phyloP scores from a whole-genome alignment of 2,797 vertebrate species.

The Tachyglossus aculeatus region DNA sequence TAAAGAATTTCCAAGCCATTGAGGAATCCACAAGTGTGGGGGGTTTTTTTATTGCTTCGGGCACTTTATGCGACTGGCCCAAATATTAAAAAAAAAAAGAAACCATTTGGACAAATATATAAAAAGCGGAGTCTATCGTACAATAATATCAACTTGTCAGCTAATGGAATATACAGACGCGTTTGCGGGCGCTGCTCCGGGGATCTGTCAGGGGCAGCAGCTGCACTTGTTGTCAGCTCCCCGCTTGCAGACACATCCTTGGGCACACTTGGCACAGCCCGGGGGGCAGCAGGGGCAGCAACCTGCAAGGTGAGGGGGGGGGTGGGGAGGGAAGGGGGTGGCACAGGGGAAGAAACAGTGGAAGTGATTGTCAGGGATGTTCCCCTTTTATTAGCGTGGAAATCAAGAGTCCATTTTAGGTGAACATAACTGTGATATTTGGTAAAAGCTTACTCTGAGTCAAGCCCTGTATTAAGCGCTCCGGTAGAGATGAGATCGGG shows the following conservation, averaged over 20 bases:
- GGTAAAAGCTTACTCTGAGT: no score
- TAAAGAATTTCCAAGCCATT: no score
- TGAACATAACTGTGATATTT: no score
- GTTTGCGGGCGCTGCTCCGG: neutral
- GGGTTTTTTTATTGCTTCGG: constrained; percentile 70
- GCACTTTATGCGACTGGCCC: constrained; percentile 43
- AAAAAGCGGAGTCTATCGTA: constrained; percentile 62
- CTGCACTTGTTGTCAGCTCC: constrained; percentile 79
- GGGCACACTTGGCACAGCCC: constrained; percentile 88
- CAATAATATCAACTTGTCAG: constrained; percentile 45
- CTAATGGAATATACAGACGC: constrained; percentile 14
- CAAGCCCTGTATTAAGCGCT: no score
- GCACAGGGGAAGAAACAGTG: neutral
- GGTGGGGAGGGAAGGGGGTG: neutral
- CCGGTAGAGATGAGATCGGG: no score
- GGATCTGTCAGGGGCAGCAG: constrained; percentile 84
- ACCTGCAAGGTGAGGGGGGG: constrained; percentile 42
- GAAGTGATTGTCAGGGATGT: no score
- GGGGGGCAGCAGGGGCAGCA: constrained; percentile 87
- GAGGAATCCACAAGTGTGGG: no score
- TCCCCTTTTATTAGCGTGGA: no score
- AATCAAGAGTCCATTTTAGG: no score
- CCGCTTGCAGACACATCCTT: constrained; percentile 89
- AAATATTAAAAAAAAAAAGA: constrained; percentile 23
- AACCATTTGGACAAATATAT: constrained; percentile 51